phyloP scores from a whole-genome alignment of 2,113 vertebrate genomes.

The Pygoscelis adeliae region DNA sequence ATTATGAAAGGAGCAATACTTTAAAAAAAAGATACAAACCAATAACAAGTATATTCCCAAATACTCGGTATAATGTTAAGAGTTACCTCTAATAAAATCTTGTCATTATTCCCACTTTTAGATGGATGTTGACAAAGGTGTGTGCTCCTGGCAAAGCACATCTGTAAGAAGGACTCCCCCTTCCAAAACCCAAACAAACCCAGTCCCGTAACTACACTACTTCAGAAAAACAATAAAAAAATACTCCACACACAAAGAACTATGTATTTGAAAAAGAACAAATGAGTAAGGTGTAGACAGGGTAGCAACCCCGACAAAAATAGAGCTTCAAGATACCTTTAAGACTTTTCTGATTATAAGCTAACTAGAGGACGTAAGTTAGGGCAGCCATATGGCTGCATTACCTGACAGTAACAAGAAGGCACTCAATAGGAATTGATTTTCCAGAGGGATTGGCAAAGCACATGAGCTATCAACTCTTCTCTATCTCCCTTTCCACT shows the following conservation, averaged over 20 bases:
- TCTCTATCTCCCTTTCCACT: not conserved
- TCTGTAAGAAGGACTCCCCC: not conserved
- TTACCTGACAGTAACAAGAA: not conserved
- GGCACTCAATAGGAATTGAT: not conserved
- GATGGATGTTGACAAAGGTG: not conserved
- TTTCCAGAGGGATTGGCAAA: not conserved
- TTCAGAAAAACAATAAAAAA: not conserved
- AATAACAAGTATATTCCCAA: not conserved
- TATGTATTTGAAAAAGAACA: not conserved
- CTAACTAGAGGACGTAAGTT: not conserved
- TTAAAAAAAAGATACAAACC: not conserved
- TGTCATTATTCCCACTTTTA: not conserved
- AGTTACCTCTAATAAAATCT: not conserved
- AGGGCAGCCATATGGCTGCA: not conserved
- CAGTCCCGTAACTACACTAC: not conserved
- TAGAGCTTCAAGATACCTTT: not conserved
- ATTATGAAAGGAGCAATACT: not conserved
- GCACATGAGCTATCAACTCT: not conserved
- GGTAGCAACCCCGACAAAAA: not conserved
- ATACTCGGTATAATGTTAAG: fast-evolving
- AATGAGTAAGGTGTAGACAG: not conserved
- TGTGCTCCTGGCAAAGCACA: not conserved
- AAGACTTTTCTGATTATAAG: not conserved
- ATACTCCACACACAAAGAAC: not conserved
- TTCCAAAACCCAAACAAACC: not conserved